Base-by-base conservation (phyloP, 2,797 vertebrate species). In the Enteromius viviparus region DNA sequence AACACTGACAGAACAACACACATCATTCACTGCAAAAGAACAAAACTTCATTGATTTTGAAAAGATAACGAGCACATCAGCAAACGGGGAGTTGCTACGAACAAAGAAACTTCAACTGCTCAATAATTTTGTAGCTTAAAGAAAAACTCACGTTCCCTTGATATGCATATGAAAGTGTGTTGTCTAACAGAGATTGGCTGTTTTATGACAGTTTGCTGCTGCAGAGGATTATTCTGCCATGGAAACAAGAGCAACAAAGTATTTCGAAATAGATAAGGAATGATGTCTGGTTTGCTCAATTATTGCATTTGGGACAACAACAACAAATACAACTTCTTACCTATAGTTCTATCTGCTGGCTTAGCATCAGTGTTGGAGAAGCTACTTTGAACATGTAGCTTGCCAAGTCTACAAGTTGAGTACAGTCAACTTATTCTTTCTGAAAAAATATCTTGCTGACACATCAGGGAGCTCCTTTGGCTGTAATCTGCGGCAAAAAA, bases 101-200 rank as follows among this genome's bases (percentile, higher is more conserved):
- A 81, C 55, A 72, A 72, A 72, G 69, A 49, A 10, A 58, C 78
- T 71, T 80, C 23, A 66, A 70, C 51, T 69, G 47, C 78, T 71
- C 66, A 71, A 71, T 80, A 45, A 71, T 42, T 62, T 32, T 9
- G 37, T 45, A 9, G 66, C 66, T 62, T 80, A 47, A 45, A 71
- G 53, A 71, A 71, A 58, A 81, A 45, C 53, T 17, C 26, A 49
- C 21, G 55, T 34, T 81, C 40, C 42, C 40, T 34, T 62, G 76
- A 78, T 78, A 76, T 76, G 62, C 62, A 66, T 49, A 66, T 37
- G 69, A 72, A 69, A 69, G 49, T 47, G 19, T 80, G 49, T 37
- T 68, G 47, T 53, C 64, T 68, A 70, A 55, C 15, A 12, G 55
- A 58, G 66, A 42, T 70, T 79, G 19, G n/a, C 65, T 80, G 15